A percentile compares a stretch with the other conserved stretches of the same genome.
phyloP scores from a whole-genome alignment of 2,888 invertebrate species.

The Prosopocoilus inquinatus region DNA sequence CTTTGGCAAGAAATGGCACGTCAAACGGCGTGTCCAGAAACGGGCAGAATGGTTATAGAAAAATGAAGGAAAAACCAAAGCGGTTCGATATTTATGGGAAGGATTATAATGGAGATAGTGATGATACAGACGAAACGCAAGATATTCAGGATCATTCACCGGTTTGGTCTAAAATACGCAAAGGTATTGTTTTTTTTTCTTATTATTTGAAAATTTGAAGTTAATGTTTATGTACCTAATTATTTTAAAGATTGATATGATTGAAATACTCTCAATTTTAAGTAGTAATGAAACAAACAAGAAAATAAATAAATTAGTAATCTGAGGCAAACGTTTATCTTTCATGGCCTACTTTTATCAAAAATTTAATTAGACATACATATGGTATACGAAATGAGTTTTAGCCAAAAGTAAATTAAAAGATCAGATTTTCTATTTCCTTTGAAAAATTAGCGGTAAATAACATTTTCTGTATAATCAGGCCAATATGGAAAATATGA shows the following conservation, averaged over 20 bases:
- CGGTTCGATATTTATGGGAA: slow-evolving; percentile 45
- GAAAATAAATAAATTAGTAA: no score
- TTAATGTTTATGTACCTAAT: no score
- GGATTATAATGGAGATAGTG: slow-evolving; percentile 40
- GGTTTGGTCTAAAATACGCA: slow-evolving; percentile 49
- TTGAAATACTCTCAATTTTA: no score
- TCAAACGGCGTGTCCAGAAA: slow-evolving; percentile 21
- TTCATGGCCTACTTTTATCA: no score
- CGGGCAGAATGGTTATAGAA: slow-evolving; percentile 26
- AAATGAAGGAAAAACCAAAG: slow-evolving; percentile 32
- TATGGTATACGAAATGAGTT: no score
- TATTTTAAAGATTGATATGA: no score
- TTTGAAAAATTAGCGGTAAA: not conserved
- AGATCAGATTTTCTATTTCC: not conserved
- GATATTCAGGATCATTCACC: slow-evolving; percentile 43
- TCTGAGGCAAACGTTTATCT: no score
- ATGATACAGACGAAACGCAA: slow-evolving; percentile 31
- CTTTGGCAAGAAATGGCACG: slow-evolving; percentile 14
- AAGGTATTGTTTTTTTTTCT: slow-evolving; percentile 36
- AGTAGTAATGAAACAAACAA: no score
- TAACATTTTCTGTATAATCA: slow-evolving; percentile 42
- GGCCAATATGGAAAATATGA: slow-evolving; percentile 47
- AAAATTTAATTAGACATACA: no score
- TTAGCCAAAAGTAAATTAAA: no score
- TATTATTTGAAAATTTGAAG: no score